Base-by-base conservation (phyloP, 2,888 invertebrate species). In the Philaethria dido region DNA sequence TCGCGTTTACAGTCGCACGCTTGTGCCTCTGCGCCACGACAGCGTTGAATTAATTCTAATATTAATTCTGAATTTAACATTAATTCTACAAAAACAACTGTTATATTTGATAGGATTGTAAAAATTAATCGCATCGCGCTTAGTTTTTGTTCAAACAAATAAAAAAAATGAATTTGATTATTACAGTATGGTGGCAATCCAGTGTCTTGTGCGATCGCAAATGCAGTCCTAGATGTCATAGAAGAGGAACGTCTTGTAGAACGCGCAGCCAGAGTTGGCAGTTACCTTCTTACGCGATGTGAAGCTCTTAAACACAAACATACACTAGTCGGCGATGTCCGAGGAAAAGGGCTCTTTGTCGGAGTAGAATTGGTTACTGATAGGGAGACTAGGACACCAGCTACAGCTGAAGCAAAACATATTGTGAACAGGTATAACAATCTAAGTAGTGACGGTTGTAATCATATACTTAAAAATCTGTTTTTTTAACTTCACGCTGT, bases 111-210 rank as follows among this genome's bases (percentile, higher is more conserved):
- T 33, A 64, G 16, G 45, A 47, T 64, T 29, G 5, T 36, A 33
- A 20, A 22, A 55, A 36, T 36, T 9, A 8, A 8, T 18, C 54
- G 14, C 16, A 48, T 18, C 13, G 18, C 25, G 4, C 11, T 45
- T 14, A 59, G 1, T n/a, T 20, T 44, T n/a, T 25, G 1, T 39
- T 8, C 33, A 39, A 29, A 13, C 3, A 39, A 39, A 20, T n/a
- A 5, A 13, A 52, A 47, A 20, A 45, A n/a, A 3, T 57, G 2
- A 4, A 16, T 25, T 59, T 33, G 36, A 29, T 29, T n/a, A 16
- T 76, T 80, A 86, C 87, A 98, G 98, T 99, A 98, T 82, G 99
- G 99, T 13, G 99, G 99, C 11, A 99, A 99, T 92, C 99, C 99
- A 13, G 99, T 99, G 0, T 99, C 99, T 0, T 99, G 99, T 83